phyloP scores from a whole-genome alignment of 2,113 vertebrate genomes.

The Gallinago jamesoni region DNA sequence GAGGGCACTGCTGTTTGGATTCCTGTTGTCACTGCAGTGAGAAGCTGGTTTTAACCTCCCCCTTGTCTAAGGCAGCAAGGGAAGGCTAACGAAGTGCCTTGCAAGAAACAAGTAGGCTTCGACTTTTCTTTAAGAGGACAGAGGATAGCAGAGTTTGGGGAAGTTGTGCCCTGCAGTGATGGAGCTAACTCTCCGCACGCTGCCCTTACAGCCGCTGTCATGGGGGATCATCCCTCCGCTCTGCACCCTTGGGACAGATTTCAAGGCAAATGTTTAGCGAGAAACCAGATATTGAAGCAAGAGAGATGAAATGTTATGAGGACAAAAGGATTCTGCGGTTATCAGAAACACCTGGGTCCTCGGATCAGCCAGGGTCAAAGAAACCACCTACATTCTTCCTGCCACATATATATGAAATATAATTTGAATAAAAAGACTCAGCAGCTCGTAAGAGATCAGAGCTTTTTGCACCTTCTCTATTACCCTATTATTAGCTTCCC shows the following conservation, averaged over 20 bases:
- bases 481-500: background rate
- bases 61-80: background rate
- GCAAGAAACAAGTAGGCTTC: background rate
- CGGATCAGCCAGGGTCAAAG: background rate
- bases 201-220: background rate
- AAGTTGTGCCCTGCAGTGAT: background rate
- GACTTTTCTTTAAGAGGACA: background rate
- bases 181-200: background rate
- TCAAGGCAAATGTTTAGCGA: background rate
- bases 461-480: background rate
- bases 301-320: background rate
- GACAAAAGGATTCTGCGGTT: slow-evolving; percentile 31
- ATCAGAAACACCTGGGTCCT: slow-evolving; percentile 40
- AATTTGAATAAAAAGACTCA: slow-evolving; percentile 17
- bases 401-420: background rate
- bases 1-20: background rate
- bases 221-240: background rate
- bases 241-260: background rate
- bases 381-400: background rate
- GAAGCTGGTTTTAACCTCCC: background rate
- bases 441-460: background rate
- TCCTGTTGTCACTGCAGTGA: background rate
- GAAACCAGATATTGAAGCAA: slow-evolving; percentile 4
- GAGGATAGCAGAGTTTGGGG: background rate
- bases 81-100: background rate